These are phyloP conservation scores for Graptemys geographica DNA, from an alignment of 2,797 vertebrate species.

Conservation along the genomic window DNA sequence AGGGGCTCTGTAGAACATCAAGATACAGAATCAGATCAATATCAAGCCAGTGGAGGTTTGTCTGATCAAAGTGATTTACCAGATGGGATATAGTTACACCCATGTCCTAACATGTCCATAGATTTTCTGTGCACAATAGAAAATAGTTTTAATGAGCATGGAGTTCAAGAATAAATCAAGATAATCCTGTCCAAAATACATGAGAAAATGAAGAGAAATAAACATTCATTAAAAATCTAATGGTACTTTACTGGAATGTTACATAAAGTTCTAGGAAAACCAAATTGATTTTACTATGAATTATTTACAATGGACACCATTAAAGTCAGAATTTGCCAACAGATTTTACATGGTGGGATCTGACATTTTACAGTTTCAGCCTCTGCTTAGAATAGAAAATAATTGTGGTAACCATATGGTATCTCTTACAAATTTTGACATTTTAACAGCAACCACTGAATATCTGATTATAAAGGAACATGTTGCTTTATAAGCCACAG, in stretches of 20 bases:
- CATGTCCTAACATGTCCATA: background rate
- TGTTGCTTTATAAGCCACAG: background rate
- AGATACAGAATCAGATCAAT: slow-evolving; percentile 12
- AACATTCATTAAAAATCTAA: background rate
- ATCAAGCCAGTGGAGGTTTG: background rate
- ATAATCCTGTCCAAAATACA: background rate
- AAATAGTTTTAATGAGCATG: background rate
- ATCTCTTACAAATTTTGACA: background rate
- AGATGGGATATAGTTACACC: background rate
- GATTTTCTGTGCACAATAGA: background rate
- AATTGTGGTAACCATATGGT: background rate
- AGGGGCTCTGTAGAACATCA: slow-evolving; percentile 86
- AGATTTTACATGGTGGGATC: background rate
- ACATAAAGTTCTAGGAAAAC: background rate
- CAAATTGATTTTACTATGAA: background rate
- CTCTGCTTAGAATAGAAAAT: background rate
- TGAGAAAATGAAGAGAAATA: background rate
- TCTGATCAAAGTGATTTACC: slow-evolving; percentile 11
- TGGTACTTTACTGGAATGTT: background rate
- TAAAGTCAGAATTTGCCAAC: background rate
- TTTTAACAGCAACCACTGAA: background rate
- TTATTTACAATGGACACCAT: background rate
- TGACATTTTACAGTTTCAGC: background rate
- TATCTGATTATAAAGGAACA: background rate
- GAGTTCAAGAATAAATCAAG: background rate